phyloP scores from a whole-genome alignment of 2,888 invertebrate genomes.

The Microctonus hyperodae region DNA sequence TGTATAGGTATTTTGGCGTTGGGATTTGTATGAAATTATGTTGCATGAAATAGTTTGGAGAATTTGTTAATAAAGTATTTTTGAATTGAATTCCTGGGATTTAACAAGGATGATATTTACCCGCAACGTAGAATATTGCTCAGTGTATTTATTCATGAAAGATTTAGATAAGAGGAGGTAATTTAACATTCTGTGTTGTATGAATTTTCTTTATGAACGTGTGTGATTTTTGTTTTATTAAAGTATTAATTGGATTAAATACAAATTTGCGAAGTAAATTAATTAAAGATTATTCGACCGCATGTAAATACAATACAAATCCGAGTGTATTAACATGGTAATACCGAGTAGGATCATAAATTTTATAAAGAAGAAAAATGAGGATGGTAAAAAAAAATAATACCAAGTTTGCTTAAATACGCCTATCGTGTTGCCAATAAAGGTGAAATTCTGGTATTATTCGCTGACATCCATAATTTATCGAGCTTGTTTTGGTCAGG shows the following conservation, averaged over 20 bases:
- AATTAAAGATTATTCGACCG: constrained; percentile 32
- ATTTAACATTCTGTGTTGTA: neutral
- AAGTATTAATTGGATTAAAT: constrained; percentile 29
- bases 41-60: neutral
- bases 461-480: constrained; percentile 14
- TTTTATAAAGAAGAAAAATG: neutral
- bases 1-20: too few relatives aligned
- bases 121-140: neutral
- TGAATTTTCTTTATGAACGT: neutral
- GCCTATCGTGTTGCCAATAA: constrained; percentile 26
- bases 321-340: neutral
- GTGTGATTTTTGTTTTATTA: constrained; percentile 21
- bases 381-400: neutral
- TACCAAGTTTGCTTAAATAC: constrained; percentile 10
- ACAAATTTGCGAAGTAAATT: constrained; percentile 29
- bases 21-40: too few relatives aligned
- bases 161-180: too few relatives aligned
- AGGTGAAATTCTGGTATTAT: constrained; percentile 9
- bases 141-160: neutral
- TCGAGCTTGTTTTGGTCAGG: constrained; percentile 12
- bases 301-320: neutral
- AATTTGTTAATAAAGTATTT: constrained; percentile 3
- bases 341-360: too few relatives aligned
- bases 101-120: neutral
- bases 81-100: too few relatives aligned